Evolutionary conservation across 2,888 invertebrate species (phyloP).

Genomic region (Prosopocoilus inquinatus): DNA sequence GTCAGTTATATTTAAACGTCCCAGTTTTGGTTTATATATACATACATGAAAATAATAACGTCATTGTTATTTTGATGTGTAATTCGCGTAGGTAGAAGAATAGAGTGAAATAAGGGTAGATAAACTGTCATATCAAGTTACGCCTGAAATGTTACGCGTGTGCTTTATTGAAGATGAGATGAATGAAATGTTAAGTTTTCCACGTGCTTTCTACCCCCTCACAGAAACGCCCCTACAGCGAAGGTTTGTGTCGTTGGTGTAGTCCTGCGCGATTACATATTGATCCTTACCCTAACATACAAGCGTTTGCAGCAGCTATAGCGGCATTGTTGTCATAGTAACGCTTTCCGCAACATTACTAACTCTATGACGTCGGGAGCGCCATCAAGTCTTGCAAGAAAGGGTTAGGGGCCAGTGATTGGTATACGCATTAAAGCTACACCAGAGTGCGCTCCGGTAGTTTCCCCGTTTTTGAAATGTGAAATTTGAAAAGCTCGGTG

Average conservation of each 20-base stretch:
- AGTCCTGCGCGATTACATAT: slow-evolving; percentile 1
- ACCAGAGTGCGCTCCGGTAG: slow-evolving; percentile 17
- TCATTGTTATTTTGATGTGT: too few relatives aligned
- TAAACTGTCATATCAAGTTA: too few relatives aligned
- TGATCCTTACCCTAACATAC: slow-evolving; percentile 1
- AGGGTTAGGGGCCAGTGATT: slow-evolving; percentile 6
- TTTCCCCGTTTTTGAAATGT: slow-evolving; percentile 12
- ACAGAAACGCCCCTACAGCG: neutral
- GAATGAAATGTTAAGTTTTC: too few relatives aligned
- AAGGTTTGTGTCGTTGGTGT: neutral
- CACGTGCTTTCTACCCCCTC: too few relatives aligned
- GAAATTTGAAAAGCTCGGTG: neutral
- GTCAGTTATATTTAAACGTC: too few relatives aligned
- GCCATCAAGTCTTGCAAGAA: slow-evolving; percentile 31
- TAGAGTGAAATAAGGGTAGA: too few relatives aligned
- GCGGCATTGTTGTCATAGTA: slow-evolving; percentile 42
- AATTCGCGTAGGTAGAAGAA: too few relatives aligned
- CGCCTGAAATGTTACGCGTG: too few relatives aligned
- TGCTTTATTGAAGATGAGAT: too few relatives aligned
- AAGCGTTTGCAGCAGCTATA: slow-evolving; percentile 23
- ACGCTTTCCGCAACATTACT: slow-evolving; percentile 50
- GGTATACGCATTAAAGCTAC: neutral
- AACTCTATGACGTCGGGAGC: slow-evolving; percentile 46
- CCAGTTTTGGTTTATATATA: too few relatives aligned
- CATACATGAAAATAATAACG: too few relatives aligned